Conservation (phyloP, 2,888 invertebrate genomes). For the Metacarcinus magister region DNA sequence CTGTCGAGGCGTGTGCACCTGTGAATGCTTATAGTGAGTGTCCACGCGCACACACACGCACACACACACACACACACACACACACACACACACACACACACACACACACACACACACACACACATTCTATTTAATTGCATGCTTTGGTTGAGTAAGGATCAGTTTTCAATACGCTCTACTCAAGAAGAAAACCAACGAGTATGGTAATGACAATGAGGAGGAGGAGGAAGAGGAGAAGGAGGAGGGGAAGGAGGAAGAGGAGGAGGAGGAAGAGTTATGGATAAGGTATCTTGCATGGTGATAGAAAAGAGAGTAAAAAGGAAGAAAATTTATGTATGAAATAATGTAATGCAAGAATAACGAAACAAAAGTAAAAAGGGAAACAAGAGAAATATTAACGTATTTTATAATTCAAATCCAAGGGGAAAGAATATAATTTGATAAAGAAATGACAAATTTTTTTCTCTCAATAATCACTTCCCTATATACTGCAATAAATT, state of each 20-base stretch:
- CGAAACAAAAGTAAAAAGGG: too few relatives aligned
- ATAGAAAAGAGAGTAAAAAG: neutral
- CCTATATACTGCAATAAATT: too few relatives aligned
- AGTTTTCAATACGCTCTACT: neutral
- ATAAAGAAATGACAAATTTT: too few relatives aligned
- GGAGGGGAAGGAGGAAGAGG: neutral
- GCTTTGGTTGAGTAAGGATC: neutral
- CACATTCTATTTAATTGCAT: neutral
- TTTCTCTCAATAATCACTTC: too few relatives aligned
- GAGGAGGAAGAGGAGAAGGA: neutral
- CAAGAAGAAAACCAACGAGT: neutral
- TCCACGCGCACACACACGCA: neutral
- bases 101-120: constrained; percentile 7
- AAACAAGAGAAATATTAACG: too few relatives aligned
- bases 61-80: neutral
- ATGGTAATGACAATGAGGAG: neutral
- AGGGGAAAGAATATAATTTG: too few relatives aligned
- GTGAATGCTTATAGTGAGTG: too few relatives aligned
- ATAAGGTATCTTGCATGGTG: neutral
- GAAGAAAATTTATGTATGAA: neutral
- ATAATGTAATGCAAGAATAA: too few relatives aligned
- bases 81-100: neutral
- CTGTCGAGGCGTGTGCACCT: too few relatives aligned
- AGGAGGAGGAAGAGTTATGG: neutral
- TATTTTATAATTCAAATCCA: too few relatives aligned